phyloP scores from a whole-genome alignment of 2,888 invertebrate species.

The Belgica antarctica region DNA sequence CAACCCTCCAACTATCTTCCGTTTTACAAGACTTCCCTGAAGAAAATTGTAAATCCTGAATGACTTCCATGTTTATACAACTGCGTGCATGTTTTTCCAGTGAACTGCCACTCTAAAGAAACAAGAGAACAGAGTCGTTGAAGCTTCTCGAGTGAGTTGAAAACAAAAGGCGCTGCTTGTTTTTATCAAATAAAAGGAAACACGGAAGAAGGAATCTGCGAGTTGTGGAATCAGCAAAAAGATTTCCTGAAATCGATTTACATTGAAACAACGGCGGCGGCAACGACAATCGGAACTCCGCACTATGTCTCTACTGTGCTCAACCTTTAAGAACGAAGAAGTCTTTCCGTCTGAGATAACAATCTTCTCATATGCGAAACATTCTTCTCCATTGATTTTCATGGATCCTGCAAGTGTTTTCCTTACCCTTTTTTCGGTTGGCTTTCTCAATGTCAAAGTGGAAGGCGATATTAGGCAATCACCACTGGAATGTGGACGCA shows the following conservation, averaged over 20 bases:
- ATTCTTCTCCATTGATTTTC: conserved; percentile 9
- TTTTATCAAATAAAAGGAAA: not conserved
- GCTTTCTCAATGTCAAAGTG: not conserved
- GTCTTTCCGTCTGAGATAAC: too few relatives aligned
- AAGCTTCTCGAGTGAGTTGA: not conserved
- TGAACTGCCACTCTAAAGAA: too few relatives aligned
- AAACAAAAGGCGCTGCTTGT: not conserved
- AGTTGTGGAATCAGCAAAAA: not conserved
- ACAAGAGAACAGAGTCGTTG: too few relatives aligned
- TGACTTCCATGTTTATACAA: too few relatives aligned
- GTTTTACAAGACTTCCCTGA: too few relatives aligned
- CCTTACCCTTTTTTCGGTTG: too few relatives aligned
- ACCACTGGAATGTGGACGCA: not conserved
- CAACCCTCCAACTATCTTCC: too few relatives aligned
- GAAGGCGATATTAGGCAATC: not conserved
- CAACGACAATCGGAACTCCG: not conserved
- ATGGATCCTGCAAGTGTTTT: not conserved
- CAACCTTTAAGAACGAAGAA: too few relatives aligned
- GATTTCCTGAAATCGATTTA: not conserved
- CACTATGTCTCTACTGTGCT: too few relatives aligned
- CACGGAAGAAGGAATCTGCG: not conserved
- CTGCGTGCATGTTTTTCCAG: not conserved
- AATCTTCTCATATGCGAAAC: too few relatives aligned
- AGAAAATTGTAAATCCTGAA: too few relatives aligned
- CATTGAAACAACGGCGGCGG: not conserved